These are phyloP conservation scores for Leptothorax acervorum DNA, from an alignment of 2,888 invertebrate species.

Conservation along the genomic window DNA sequence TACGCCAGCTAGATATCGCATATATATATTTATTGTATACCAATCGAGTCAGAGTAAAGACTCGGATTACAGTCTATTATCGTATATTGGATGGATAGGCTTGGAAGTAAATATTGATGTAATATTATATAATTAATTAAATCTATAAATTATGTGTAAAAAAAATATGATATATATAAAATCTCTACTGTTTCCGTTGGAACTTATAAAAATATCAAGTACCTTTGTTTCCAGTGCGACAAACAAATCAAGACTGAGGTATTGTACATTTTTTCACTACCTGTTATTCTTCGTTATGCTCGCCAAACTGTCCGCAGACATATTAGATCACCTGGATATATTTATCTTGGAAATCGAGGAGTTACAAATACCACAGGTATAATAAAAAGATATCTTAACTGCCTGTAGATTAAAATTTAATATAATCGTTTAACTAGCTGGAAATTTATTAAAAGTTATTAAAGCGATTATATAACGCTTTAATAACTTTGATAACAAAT, in stretches of 20 bases:
- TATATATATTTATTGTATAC: not conserved
- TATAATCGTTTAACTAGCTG: not conserved
- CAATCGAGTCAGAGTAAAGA: not conserved
- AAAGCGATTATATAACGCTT: not conserved
- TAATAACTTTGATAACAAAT: not conserved
- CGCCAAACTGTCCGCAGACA: slow-evolving; percentile 95
- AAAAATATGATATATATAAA: not conserved
- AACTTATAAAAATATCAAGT: slow-evolving; percentile 60
- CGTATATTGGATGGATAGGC: slow-evolving; percentile 32
- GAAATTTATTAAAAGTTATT: not conserved
- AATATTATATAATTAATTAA: not conserved
- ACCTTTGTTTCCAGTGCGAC: slow-evolving; percentile 92
- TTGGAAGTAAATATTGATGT: not conserved
- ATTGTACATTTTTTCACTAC: slow-evolving; percentile 97
- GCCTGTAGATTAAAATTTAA: not conserved
- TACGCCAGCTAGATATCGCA: not conserved
- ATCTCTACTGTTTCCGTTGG: slow-evolving; percentile 34
- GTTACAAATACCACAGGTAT: slow-evolving; percentile 94
- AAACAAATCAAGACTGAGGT: slow-evolving; percentile 98
- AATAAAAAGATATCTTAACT: slow-evolving; percentile 15
- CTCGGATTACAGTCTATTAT: slow-evolving; percentile 2
- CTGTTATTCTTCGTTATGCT: slow-evolving; percentile 95
- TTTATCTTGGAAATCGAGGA: slow-evolving; percentile 98
- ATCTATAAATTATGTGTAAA: not conserved
- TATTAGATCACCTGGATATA: slow-evolving; percentile 96